Evolutionary conservation across 2,113 vertebrate species (phyloP).

Genomic region (Peromyscus californicus): DNA sequence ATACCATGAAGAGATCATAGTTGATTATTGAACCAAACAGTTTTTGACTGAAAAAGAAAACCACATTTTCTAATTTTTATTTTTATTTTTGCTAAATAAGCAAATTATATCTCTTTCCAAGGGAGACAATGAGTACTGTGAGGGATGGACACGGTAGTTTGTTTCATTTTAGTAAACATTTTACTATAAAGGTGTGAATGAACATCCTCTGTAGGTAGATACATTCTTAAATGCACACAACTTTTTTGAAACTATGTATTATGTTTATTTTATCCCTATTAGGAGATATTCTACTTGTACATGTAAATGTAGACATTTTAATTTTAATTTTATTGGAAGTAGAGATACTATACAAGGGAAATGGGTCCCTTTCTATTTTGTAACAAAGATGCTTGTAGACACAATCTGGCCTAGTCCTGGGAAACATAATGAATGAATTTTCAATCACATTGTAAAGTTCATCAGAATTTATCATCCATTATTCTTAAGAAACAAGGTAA

Average conservation of each 20-base stretch:
- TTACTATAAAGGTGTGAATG: neutral
- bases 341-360: conserved; percentile 12
- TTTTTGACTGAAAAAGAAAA: neutral
- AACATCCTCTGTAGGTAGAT: neutral
- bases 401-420: neutral
- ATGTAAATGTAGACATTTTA: neutral
- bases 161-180: neutral
- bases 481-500: conserved; percentile 40
- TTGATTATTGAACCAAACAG: neutral
- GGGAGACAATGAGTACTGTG: neutral
- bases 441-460: conserved; percentile 25
- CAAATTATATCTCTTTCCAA: neutral
- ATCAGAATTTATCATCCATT: conserved; percentile 1
- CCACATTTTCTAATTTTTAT: neutral
- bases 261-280: conserved; percentile 4
- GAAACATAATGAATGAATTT: conserved; percentile 34
- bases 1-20: neutral
- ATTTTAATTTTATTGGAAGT: conserved; percentile 42
- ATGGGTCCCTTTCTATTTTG: neutral
- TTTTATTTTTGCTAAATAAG: neutral
- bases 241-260: conserved; percentile 5
- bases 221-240: neutral
- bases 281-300: conserved; percentile 9
- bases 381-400: neutral
- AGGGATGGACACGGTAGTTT: neutral